Conservation (phyloP, 2,113 vertebrate species). For the Rhizomys pruinosus region DNA sequence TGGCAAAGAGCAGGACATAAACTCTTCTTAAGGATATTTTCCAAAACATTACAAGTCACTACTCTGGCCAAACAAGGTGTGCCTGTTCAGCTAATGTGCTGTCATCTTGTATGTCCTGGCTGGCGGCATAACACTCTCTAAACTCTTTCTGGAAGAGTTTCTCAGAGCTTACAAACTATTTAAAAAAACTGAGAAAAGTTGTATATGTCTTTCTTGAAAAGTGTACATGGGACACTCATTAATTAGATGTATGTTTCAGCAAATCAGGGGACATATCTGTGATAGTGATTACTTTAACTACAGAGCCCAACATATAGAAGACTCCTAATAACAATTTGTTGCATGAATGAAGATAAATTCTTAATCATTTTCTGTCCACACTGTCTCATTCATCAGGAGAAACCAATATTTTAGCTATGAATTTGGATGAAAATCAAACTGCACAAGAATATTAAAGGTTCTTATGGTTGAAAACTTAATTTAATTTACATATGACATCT, state of each 20-base stretch:
- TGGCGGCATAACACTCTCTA: not conserved
- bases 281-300: not conserved
- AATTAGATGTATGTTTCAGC: conserved; percentile 5
- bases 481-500: conserved; percentile 58
- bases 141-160: conserved; percentile 17
- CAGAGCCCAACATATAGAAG: not conserved
- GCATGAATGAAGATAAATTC: conserved; percentile 54
- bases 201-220: not conserved
- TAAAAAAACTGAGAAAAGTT: conserved; percentile 28
- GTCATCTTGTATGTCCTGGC: not conserved
- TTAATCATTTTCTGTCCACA: conserved; percentile 32
- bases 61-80: not conserved
- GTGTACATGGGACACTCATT: not conserved
- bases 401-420: conserved; percentile 55
- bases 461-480: conserved; percentile 68
- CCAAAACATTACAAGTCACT: not conserved
- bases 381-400: conserved; percentile 32
- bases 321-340: conserved; percentile 24
- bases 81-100: not conserved
- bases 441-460: conserved; percentile 28
- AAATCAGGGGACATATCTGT: not conserved
- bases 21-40: not conserved
- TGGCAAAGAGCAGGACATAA: not conserved
- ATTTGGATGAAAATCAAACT: conserved; percentile 65
- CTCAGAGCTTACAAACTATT: not conserved